A percentile compares a stretch with the other conserved stretches of the same genome.
Conservation (phyloP, 2,113 vertebrate species). For the Paraplagusia blochii region DNA sequence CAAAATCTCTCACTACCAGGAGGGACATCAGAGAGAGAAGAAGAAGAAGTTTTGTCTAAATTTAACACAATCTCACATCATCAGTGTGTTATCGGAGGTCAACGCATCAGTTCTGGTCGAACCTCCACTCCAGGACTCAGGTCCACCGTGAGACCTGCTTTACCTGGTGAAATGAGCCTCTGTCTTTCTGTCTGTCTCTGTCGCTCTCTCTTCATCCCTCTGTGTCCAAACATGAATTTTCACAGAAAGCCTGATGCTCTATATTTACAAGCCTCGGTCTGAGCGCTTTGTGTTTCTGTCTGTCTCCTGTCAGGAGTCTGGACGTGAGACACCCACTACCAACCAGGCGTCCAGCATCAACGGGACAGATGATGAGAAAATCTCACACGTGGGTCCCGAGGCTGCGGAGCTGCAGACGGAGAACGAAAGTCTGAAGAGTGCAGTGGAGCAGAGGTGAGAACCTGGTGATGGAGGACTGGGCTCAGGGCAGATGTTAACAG, state of each 20-base stretch:
- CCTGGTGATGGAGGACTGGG: neutral
- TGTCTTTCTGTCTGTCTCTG: neutral
- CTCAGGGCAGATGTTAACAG: too few species aligned
- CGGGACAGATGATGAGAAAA: constrained; percentile 94
- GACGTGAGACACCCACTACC: constrained; percentile 81
- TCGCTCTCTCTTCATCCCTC: constrained; percentile 1
- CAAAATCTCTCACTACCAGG: too few species aligned
- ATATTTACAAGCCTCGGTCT: neutral
- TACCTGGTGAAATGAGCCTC: constrained; percentile 33
- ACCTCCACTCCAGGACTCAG: constrained; percentile 20
- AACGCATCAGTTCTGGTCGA: neutral
- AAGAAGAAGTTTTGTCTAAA: too few species aligned
- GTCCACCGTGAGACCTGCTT: constrained; percentile 16
- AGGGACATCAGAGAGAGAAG: too few species aligned
- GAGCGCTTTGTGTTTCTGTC: constrained; percentile 3
- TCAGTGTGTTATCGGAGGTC: neutral
- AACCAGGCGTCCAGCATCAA: constrained; percentile 91
- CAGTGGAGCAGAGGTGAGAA: constrained; percentile 86
- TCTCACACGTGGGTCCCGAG: constrained; percentile 77
- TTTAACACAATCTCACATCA: neutral
- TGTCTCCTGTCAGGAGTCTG: constrained; percentile 75
- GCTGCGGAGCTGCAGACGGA: constrained; percentile 83
- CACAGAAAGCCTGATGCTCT: too few species aligned
- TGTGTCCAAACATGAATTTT: too few species aligned
- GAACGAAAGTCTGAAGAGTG: constrained; percentile 88